Evolutionary conservation across 1,140 invertebrate species (phyloP), one percentile per base, ranked within the genome.

Genomic region (Drosophila auraria): DNA sequence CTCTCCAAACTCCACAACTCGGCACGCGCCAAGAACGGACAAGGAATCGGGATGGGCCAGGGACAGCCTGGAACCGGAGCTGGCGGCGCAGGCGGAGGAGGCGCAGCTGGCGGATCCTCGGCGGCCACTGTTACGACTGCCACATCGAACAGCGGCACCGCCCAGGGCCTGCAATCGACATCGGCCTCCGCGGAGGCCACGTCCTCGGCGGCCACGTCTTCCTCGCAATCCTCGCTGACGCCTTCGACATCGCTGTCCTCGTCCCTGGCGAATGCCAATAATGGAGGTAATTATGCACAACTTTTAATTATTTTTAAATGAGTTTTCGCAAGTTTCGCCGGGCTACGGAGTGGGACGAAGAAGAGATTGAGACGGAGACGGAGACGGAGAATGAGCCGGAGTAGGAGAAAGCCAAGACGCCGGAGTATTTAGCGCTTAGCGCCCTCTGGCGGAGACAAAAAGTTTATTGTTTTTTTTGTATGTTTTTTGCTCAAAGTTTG

Each of bases 61-160:
- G 96, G 93, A 92, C 94, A 62, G 38, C 27, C 42, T 5, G 74
- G 71, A 61, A 44, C 94, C 94, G 73, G 94, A 94, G 96, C 95
- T 4, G 49, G 33, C 14, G 53, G 17, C 8, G 20, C 86, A 0
- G 83, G 70, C 2, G 62, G 40, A 2, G 96, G 96, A 8, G 54
- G 11, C 8, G 49, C 44, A 4, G 59, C 91, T 5, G 74, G 75
- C 5, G 77, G 77, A 53, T 72, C 66, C 5, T 78, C 76, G 12
- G 54, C 60, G 27, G 78, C 84, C 9, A 82, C 70, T 0, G 84
- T 90, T 8, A 89, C 84, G 40, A 76, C 86, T 58, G 80, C 92
- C 62, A 91, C 92, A 53, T 87, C 92, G 38, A 84, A 82, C 40
- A 82, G 79, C 53, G 86, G 89, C 45, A 81, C 83, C n/a, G 83